phyloP scores from a whole-genome alignment of 2,888 invertebrate species.

The Netelia inedita region DNA sequence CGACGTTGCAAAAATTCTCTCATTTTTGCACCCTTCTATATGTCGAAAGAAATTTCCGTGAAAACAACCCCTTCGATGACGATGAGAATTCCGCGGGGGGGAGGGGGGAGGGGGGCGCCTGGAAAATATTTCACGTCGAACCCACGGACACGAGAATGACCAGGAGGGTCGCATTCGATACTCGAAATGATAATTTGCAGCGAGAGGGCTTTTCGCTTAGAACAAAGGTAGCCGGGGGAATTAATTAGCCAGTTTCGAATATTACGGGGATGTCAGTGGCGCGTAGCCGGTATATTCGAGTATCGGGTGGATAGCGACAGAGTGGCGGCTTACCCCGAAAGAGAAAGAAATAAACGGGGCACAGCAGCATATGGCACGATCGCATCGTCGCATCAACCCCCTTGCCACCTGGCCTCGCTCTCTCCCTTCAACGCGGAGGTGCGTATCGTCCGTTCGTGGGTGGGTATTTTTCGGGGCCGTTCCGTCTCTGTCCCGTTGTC shows the following conservation, averaged over 20 bases:
- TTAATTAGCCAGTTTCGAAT: slow-evolving; percentile 81
- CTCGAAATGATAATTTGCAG: slow-evolving; percentile 73
- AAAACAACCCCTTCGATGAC: background rate
- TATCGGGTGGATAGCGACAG: slow-evolving; percentile 44
- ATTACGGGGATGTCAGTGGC: slow-evolving; percentile 60
- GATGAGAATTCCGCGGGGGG: background rate
- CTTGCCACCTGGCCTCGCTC: slow-evolving; percentile 78
- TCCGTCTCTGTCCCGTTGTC: slow-evolving; percentile 37
- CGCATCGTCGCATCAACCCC: slow-evolving; percentile 76
- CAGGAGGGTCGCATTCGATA: slow-evolving; percentile 31
- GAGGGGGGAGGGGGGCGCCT: background rate
- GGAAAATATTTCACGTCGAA: slow-evolving; percentile 20
- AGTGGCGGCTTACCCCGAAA: slow-evolving; percentile 70
- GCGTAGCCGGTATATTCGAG: slow-evolving; percentile 35
- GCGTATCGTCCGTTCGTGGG: slow-evolving; percentile 64
- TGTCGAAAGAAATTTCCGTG: background rate
- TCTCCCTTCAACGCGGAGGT: slow-evolving; percentile 58
- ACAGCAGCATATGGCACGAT: slow-evolving; percentile 82
- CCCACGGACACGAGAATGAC: slow-evolving; percentile 39
- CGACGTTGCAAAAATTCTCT: slow-evolving; percentile 4
- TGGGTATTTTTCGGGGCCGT: slow-evolving; percentile 66
- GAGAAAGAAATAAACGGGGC: slow-evolving; percentile 66
- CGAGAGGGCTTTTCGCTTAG: slow-evolving; percentile 77
- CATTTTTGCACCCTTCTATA: slow-evolving; percentile 24
- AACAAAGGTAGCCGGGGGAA: slow-evolving; percentile 82